phyloP scores from a whole-genome alignment of 2,888 invertebrate genomes.

The Lasiommata megera region DNA sequence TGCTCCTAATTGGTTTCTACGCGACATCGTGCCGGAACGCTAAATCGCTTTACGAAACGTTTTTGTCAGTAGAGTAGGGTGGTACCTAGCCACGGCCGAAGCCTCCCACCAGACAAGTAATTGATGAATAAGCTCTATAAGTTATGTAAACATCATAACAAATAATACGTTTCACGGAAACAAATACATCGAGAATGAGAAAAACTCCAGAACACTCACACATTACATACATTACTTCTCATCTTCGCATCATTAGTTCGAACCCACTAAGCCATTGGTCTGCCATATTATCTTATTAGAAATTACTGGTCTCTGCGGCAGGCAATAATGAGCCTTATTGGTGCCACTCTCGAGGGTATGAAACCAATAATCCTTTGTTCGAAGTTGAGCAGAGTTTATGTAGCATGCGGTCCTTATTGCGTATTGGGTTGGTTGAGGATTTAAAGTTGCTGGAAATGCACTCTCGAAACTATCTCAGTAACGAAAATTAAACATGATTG shows the following conservation, averaged over 20 bases:
- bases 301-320: conserved; percentile 46
- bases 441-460: conserved; percentile 8
- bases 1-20: too few species aligned
- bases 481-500: too few species aligned
- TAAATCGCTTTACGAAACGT: too few species aligned
- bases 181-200: conserved; percentile 1
- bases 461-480: too few species aligned
- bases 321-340: conserved; percentile 43
- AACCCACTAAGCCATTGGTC: conserved; percentile 50
- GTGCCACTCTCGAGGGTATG: conserved; percentile 30
- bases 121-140: too few species aligned
- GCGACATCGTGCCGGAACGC: too few species aligned
- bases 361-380: conserved; percentile 45
- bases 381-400: conserved; percentile 46
- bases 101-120: too few species aligned
- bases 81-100: too few species aligned
- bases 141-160: too few species aligned
- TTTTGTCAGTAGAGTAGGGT: too few species aligned
- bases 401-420: conserved; percentile 40
- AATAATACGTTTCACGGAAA: not conserved
- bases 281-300: conserved; percentile 66
- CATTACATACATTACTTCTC: conserved; percentile 41
- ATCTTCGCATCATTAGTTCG: conserved; percentile 48
- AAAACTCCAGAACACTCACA: conserved; percentile 11
- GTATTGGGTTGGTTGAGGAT: conserved; percentile 42